Conservation (phyloP, 92 coral and sea anemone genomes). For the Phymanthus crucifer region DNA sequence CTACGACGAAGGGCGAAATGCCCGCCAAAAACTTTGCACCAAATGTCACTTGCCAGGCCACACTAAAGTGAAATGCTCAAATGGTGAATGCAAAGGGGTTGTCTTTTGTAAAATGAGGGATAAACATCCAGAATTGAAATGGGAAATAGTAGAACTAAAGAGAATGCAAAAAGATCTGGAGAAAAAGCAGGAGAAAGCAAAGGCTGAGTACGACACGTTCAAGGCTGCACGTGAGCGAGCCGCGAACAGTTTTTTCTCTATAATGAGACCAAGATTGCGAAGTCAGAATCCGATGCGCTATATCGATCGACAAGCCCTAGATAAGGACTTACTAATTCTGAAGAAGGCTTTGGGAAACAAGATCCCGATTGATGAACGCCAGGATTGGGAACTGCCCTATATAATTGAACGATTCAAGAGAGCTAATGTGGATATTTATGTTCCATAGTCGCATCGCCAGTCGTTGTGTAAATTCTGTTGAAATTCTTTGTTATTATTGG, state of each 20-base stretch:
- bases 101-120: conserved; percentile 19
- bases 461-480: too few species aligned
- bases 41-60: conserved; percentile 40
- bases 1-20: neutral
- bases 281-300: conserved; percentile 17
- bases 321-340: conserved; percentile 22
- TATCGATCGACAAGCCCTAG: conserved; percentile 10
- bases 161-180: conserved; percentile 27
- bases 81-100: conserved; percentile 5
- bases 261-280: conserved; percentile 24
- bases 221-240: conserved; percentile 15
- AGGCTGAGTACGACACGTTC: conserved; percentile 14
- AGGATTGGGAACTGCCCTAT: conserved; percentile 17
- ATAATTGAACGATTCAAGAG: conserved; percentile 18
- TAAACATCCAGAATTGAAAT: conserved; percentile 14
- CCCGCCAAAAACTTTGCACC: conserved; percentile 22
- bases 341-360: conserved; percentile 20
- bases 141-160: conserved; percentile 10
- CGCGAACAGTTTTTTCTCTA: conserved; percentile 17
- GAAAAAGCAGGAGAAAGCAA: conserved; percentile 18
- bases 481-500: too few species aligned
- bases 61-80: conserved; percentile 24
- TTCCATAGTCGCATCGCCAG: too few species aligned
- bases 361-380: conserved; percentile 21
- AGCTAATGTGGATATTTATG: too few species aligned